Conservation (phyloP, 2,888 invertebrate genomes). For the Conops quadrifasciatus region DNA sequence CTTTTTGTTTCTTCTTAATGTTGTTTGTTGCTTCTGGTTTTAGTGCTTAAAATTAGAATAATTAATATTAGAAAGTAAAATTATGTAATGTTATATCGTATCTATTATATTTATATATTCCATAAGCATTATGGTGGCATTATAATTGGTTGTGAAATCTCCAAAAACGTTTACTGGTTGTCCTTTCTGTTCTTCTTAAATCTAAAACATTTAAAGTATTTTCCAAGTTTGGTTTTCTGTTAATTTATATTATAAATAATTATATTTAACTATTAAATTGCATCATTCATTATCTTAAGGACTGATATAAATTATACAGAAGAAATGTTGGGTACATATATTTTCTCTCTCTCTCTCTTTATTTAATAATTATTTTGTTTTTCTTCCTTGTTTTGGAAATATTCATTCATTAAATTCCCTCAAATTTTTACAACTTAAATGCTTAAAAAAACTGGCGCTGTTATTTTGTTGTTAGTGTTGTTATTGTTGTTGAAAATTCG, state of each 20-base stretch:
- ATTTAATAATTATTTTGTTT: slow-evolving; percentile 1
- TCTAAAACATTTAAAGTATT: slow-evolving; percentile 6
- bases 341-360: too few species aligned
- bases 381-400: slow-evolving; percentile 35
- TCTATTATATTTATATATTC: not conserved
- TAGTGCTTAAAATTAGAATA: slow-evolving; percentile 38
- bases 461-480: slow-evolving; percentile 30
- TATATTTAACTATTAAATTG: slow-evolving; percentile 26
- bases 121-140: not conserved
- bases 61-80: slow-evolving; percentile 37
- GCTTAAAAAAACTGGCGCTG: slow-evolving; percentile 32
- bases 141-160: slow-evolving; percentile 24
- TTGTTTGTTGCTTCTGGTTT: slow-evolving; percentile 26
- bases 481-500: slow-evolving; percentile 14
- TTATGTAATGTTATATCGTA: slow-evolving; percentile 22
- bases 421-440: slow-evolving; percentile 39
- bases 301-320: not conserved
- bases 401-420: slow-evolving; percentile 22
- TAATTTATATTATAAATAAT: slow-evolving; percentile 19
- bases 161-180: slow-evolving; percentile 23
- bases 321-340: not conserved
- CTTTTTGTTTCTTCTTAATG: slow-evolving; percentile 32
- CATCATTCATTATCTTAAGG: slow-evolving; percentile 23
- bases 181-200: slow-evolving; percentile 20
- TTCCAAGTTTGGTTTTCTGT: slow-evolving; percentile 20